Base-by-base conservation (phyloP, 2,797 vertebrate species). In the Spheniscus humboldti region DNA sequence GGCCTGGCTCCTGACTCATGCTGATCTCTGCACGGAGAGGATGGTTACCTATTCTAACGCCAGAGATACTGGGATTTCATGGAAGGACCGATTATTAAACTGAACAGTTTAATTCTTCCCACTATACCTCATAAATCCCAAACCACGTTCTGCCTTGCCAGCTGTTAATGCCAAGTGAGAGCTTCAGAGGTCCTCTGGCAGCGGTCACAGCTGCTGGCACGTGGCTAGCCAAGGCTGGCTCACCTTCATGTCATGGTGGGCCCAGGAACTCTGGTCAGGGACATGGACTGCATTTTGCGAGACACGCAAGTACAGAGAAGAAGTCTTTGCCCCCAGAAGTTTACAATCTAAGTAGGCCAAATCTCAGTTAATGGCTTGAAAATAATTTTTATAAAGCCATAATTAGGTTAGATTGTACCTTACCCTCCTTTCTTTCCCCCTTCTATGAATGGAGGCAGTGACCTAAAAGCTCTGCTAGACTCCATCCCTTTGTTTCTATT, bases 371-470 rank as follows among this genome's bases (percentile, higher is more conserved):
- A 93, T 86, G 77, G 52, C 86, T 95, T 53, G 52, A 94, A 95
- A 95, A 92, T 94, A 88, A 86, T 95, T 94, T 95, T 86, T 88
- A 48, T 22, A 30, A 86, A 90, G 57, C 87, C 69, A 35, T 95
- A 92, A 95, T 97, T 95, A 93, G 92, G 77, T 96, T 97, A 86
- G 90, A 87, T 95, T 95, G 88, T 92, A 94, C 92, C 71, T 92
- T 92, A 79, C 71, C 41, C 53, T 96, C 25, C 64, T 91, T 92
- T 74, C 72, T 91, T 95, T 63, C 37, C 72, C 56, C 59, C 12
- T 93, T 74, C 56, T 55, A 22, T 94, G 96, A 94, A 96, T 85
- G 94, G 93, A 95, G 71, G 67, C 72, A 60, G 86, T 92, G 95
- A 94, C 94, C 97, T 85, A 57, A 93, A 96, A 96, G 92, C 84